Evolutionary conservation across 2,797 vertebrate species (phyloP).

Genomic region (Rhinichthys osculus): DNA sequence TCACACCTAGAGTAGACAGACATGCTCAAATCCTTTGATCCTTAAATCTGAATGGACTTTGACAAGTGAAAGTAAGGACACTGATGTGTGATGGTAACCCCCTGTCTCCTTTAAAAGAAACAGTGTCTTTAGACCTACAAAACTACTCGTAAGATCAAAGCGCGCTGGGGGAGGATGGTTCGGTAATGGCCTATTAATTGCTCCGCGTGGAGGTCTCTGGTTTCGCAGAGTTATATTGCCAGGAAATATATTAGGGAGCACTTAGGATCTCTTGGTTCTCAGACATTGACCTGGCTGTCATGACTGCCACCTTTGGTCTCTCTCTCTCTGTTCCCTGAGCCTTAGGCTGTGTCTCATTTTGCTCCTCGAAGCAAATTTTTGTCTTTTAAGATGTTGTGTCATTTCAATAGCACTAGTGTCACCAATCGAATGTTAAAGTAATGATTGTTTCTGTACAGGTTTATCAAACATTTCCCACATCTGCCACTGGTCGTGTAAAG

Average conservation of each 20-base stretch:
- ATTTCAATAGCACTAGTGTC: neutral
- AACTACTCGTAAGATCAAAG: constrained; percentile 18
- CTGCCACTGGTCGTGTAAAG: neutral
- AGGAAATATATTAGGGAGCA: constrained; percentile 26
- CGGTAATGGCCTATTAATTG: constrained; percentile 29
- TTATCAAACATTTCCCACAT: neutral
- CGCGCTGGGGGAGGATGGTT: neutral
- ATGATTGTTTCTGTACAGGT: neutral
- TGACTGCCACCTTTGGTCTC: constrained; percentile 15
- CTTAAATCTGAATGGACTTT: constrained; percentile 27
- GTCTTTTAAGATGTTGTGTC: neutral
- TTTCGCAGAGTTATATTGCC: constrained; percentile 19
- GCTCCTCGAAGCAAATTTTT: neutral
- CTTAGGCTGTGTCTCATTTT: neutral
- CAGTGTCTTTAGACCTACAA: neutral
- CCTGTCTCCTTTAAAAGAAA: constrained; percentile 9
- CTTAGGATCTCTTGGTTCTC: constrained; percentile 33
- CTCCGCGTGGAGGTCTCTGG: neutral
- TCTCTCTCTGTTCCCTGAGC: neutral
- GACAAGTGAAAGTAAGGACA: constrained; percentile 26
- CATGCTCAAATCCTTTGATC: constrained; percentile 32
- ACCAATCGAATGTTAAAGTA: neutral
- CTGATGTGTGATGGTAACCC: constrained; percentile 22
- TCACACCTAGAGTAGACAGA: neutral
- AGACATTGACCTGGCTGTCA: neutral